Base-by-base conservation (phyloP, 1,140 invertebrate species). In the Tetragnatha versicolor region DNA sequence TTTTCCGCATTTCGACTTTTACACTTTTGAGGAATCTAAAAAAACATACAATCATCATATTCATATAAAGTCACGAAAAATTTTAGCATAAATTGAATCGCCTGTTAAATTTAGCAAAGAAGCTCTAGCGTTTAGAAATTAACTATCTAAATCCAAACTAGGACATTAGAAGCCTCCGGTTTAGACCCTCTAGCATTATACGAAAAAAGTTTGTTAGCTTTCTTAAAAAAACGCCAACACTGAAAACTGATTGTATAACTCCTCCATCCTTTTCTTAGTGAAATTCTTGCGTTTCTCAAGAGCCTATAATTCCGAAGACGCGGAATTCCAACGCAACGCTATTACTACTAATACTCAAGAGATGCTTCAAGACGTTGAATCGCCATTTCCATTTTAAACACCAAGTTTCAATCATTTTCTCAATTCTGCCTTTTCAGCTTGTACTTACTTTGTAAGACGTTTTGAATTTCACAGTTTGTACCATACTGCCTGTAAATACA, bases 401-500 rank as follows among this genome's bases (percentile, higher is more conserved):
- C 76, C 79, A 81, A 82, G 63, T 82, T 81, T 76, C 82, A 80
- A 81, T 82, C 80, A 81, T 79, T 82, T 83, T 82, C 81, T 83
- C 79, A 81, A 82, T 79, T 83, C 80, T 82, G 80, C 68, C 81
- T 80, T 83, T 83, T 82, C 82, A 82, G 82, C 82, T 82, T 82
- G 82, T 83, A 82, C 82, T 83, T 84, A 82, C 83, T 82, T 83
- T 83, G 82, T 83, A 83, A 80, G 42, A 83, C 83, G 83, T 84
- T 84, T 82, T 83, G 81, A 81, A 83, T 83, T 85, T 85, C 84
- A 85, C 85, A 83, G 84, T 85, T 85, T 85, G 85, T 85, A 85
- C 83, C 83, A 84, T 85, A 85, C 84, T 84, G 83, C 83, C 83
- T 85, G 85, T 85, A 85, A 82, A 83, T 85, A 84, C 82, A 83